A percentile compares a stretch with the other conserved stretches of the same genome.
These are phyloP conservation scores for Atrina japonica DNA, from an alignment of 2,888 invertebrate species.

Conservation along the genomic window DNA sequence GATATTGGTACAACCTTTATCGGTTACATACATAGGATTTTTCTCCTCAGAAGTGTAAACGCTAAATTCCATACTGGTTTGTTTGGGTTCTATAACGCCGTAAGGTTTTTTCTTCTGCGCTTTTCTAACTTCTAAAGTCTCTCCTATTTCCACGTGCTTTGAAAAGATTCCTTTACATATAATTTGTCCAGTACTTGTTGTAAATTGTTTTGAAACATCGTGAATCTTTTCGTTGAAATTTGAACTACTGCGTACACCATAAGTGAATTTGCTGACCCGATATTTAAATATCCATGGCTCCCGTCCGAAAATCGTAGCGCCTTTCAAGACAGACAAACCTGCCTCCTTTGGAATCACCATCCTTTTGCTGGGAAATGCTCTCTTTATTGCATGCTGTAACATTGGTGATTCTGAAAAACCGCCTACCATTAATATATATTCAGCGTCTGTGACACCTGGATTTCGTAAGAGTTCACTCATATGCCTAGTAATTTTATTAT, in stretches of 20 bases:
- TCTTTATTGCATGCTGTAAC: slow-evolving; percentile 40
- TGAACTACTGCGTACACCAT: slow-evolving; percentile 36
- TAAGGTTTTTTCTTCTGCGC: slow-evolving; percentile 15
- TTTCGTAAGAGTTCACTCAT: slow-evolving; percentile 34
- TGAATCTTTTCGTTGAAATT: slow-evolving; percentile 39
- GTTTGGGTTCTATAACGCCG: neutral
- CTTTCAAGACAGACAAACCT: slow-evolving; percentile 54
- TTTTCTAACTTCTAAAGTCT: slow-evolving; percentile 10
- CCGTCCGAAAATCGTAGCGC: slow-evolving; percentile 54
- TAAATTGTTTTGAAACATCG: slow-evolving; percentile 32
- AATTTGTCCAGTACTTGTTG: neutral
- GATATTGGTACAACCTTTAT: slow-evolving; percentile 10
- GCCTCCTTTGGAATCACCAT: slow-evolving; percentile 52
- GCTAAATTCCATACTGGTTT: slow-evolving; percentile 9
- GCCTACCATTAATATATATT: slow-evolving; percentile 53
- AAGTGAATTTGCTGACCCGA: slow-evolving; percentile 48
- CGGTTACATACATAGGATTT: slow-evolving; percentile 23
- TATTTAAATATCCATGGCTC: slow-evolving; percentile 36
- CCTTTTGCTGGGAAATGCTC: slow-evolving; percentile 32
- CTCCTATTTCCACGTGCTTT: slow-evolving; percentile 29
- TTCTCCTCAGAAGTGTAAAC: slow-evolving; percentile 17
- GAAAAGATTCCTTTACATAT: slow-evolving; percentile 11
- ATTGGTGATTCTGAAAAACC: slow-evolving; percentile 54
- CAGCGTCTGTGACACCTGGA: slow-evolving; percentile 28
- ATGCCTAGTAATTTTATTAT: slow-evolving; percentile 35